Evolutionary conservation across 2,113 vertebrate genomes (phyloP).

Genomic region (Vidua chalybeata): DNA sequence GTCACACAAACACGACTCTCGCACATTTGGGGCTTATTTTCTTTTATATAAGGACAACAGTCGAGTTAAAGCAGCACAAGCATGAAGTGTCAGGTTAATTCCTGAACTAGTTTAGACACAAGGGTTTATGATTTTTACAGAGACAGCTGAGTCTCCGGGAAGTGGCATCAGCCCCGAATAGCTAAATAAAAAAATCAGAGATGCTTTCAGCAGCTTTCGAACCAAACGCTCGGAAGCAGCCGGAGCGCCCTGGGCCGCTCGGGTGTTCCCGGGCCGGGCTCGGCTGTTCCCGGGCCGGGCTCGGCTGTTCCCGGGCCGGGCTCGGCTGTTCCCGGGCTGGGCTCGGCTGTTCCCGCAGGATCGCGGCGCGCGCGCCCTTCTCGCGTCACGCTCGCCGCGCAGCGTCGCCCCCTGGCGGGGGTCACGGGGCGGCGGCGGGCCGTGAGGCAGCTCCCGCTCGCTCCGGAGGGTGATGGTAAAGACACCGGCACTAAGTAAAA

Average conservation of each 20-base stretch:
- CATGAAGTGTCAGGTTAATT: neutral
- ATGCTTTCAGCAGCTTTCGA: neutral
- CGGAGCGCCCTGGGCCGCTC: rapidly evolving
- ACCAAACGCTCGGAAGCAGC: rapidly evolving
- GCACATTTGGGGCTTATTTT: neutral
- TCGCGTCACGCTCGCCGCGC: neutral
- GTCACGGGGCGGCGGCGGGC: neutral
- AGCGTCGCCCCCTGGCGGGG: neutral
- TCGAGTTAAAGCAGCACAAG: neutral
- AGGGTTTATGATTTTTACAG: neutral
- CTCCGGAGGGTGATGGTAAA: too few relatives aligned
- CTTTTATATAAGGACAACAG: neutral
- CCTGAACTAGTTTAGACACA: neutral
- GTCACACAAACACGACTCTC: neutral
- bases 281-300: neutral
- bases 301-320: neutral
- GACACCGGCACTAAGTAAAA: neutral
- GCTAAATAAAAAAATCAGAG: neutral
- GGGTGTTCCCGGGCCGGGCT: neutral
- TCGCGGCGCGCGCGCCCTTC: too few relatives aligned
- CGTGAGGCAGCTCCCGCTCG: neutral
- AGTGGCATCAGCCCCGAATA: neutral
- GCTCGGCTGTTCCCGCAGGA: neutral
- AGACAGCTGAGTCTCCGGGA: too few relatives aligned
- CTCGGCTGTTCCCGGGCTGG: neutral